phyloP scores from a whole-genome alignment of 2,888 invertebrate genomes.

The Nomada ferruginata region DNA sequence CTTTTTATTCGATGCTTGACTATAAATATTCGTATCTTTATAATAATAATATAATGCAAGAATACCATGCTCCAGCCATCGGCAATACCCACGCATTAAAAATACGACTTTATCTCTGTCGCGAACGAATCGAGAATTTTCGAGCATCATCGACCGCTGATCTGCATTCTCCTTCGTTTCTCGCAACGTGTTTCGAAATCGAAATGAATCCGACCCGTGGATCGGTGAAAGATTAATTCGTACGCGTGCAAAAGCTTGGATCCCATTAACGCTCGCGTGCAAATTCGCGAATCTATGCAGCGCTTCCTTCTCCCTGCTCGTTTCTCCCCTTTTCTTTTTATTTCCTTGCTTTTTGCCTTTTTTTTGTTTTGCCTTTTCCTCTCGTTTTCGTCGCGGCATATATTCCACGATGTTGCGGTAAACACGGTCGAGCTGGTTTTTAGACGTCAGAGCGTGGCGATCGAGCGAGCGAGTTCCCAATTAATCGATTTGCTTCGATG shows the following conservation, averaged over 20 bases:
- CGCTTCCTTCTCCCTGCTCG: not conserved
- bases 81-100: too few relatives aligned
- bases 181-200: slow-evolving; percentile 8
- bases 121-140: too few relatives aligned
- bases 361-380: not conserved
- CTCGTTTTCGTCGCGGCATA: slow-evolving; percentile 16
- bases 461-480: slow-evolving; percentile 66
- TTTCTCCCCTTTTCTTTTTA: not conserved
- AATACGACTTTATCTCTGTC: too few relatives aligned
- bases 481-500: slow-evolving; percentile 75
- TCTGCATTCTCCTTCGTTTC: not conserved
- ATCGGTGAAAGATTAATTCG: slow-evolving; percentile 2
- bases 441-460: slow-evolving; percentile 66
- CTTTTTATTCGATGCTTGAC: too few relatives aligned
- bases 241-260: not conserved
- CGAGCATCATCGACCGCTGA: too few relatives aligned
- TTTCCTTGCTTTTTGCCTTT: not conserved
- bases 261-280: too few relatives aligned
- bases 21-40: too few relatives aligned
- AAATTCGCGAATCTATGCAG: slow-evolving; percentile 4
- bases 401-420: slow-evolving; percentile 56
- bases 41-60: too few relatives aligned
- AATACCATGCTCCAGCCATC: too few relatives aligned
- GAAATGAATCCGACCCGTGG: not conserved
- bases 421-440: slow-evolving; percentile 66